A percentile compares a stretch with the other conserved stretches of the same genome.
These are phyloP conservation scores for Philhelius pedissequus DNA, from an alignment of 2,888 invertebrate genomes.

Conservation along the genomic window DNA sequence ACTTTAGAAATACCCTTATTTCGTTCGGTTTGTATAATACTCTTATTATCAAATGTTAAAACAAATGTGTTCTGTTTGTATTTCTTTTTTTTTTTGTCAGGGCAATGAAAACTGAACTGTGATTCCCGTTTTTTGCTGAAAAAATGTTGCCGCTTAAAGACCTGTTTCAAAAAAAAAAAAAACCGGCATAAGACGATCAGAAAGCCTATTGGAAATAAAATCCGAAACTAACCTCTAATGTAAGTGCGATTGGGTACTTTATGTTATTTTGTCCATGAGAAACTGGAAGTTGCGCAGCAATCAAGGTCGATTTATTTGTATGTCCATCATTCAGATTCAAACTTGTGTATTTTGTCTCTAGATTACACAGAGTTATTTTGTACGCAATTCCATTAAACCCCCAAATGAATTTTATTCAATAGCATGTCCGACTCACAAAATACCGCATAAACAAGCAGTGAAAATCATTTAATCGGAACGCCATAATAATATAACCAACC, in stretches of 20 bases:
- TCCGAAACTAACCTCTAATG: not conserved
- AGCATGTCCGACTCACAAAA: constrained; percentile 32
- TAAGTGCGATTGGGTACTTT: not conserved
- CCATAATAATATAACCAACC: not conserved
- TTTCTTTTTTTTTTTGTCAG: not conserved
- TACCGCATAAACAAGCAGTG: not conserved
- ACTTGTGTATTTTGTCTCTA: not conserved
- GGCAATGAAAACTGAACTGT: not conserved
- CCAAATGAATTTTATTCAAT: constrained; percentile 32
- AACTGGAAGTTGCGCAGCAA: not conserved
- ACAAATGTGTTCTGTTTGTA: not conserved
- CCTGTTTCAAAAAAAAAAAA: not conserved
- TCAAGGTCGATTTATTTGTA: not conserved
- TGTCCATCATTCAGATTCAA: not conserved
- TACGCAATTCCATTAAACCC: not conserved
- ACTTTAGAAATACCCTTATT: not conserved
- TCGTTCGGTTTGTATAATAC: not conserved
- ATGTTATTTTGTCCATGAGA: not conserved
- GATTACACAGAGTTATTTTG: not conserved
- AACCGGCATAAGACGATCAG: not conserved
- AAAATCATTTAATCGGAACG: constrained; percentile 56
- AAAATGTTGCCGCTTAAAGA: not conserved
- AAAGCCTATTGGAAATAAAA: not conserved
- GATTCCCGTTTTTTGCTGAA: not conserved
- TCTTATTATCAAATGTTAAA: not conserved